Evolutionary conservation across 2,113 vertebrate genomes (phyloP).

Genomic region (Vireo altiloquus): DNA sequence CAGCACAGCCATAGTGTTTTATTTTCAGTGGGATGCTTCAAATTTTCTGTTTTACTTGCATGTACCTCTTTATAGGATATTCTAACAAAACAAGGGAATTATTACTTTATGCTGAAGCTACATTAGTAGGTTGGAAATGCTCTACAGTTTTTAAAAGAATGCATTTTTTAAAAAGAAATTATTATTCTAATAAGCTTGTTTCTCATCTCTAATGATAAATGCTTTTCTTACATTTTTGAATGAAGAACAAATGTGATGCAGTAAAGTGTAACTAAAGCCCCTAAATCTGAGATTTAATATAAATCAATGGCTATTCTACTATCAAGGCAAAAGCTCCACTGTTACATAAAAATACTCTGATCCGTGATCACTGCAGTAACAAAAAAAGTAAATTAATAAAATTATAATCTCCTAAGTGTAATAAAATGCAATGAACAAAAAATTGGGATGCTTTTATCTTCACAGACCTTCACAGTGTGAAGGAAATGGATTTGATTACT

Average conservation of each 20-base stretch:
- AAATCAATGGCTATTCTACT: slow-evolving; percentile 15
- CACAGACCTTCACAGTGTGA: neutral
- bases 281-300: neutral
- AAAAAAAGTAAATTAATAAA: slow-evolving; percentile 43
- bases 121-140: neutral
- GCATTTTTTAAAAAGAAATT: neutral
- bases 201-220: neutral
- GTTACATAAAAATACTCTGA: slow-evolving; percentile 18
- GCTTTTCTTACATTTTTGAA: slow-evolving; percentile 6
- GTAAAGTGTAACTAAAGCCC: neutral
- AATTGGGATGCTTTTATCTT: slow-evolving; percentile 22
- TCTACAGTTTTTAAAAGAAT: neutral
- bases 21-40: neutral
- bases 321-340: neutral
- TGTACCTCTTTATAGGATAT: neutral
- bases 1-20: neutral
- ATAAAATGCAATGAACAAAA: slow-evolving; percentile 53
- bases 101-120: neutral
- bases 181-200: neutral
- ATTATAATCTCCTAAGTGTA: slow-evolving; percentile 22
- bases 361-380: neutral
- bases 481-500: slow-evolving; percentile 9
- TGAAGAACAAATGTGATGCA: neutral
- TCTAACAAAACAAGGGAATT: neutral
- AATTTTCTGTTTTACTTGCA: neutral